Base-by-base conservation (phyloP, 2,797 vertebrate species). In the Echiichthys vipera region DNA sequence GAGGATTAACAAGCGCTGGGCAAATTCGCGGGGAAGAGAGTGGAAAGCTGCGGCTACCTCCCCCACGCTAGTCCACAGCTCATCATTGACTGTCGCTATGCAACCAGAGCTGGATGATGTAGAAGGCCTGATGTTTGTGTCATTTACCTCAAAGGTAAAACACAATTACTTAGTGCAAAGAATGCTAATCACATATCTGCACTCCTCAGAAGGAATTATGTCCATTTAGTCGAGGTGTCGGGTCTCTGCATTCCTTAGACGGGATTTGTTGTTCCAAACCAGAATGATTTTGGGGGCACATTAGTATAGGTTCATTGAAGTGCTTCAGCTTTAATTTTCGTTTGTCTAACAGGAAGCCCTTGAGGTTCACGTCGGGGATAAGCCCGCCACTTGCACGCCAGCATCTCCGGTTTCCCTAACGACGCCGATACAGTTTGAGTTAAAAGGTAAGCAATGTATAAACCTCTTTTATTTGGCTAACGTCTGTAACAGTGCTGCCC, bases 51-150 rank as follows among this genome's bases (percentile, higher is more conserved):
- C 65, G 54, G 4, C 84, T 29, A 55, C 90, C 24, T 49, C 79
- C 51, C 30, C 79, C 14, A 14, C 50, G 2, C 76, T 42, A 42
- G 80, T 34, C 86, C 68, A 75, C 78, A 72, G 91, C 4, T 76
- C 87, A 4, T 72, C 71, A 45, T 36, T 75, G 68, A 69, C 93
- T 81, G 88, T 92, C 89, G 81, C 95, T 81, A 93, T 95, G 89
- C 96, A 96, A 74, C 97, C 97, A 0, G 97, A 99, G 88, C 93
- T 97, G 84, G 97, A 99, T 86, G 95, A 98, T 68, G 96, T 99
- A 24, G 97, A 99, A n/a, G 98, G 97, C 78, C 92, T 98, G 90
- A 93, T 98, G 65, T 99, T 99, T 93, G 96, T 97, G 74, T 98
- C 98, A 22, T 98, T 98, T 92, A 93, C 94, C 81, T 96, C 96